Evolutionary conservation across 2,888 invertebrate species (phyloP).

Genomic region (Isotomurus palustris): DNA sequence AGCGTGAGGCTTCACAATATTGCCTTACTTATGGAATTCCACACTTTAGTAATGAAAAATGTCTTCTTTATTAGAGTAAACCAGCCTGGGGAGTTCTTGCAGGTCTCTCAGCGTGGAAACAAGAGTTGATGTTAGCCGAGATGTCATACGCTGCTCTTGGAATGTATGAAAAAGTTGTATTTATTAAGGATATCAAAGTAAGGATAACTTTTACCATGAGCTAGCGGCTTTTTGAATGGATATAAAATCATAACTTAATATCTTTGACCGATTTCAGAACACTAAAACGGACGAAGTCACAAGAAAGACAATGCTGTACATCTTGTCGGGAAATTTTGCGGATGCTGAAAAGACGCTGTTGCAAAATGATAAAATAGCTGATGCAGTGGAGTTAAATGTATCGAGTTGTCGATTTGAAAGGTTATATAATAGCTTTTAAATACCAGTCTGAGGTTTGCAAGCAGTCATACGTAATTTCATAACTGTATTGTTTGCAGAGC

Average conservation of each 20-base stretch:
- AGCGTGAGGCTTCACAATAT: slow-evolving; percentile 52
- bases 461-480: neutral
- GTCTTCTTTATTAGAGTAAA: slow-evolving; percentile 43
- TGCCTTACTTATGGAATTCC: neutral
- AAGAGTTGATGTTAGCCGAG: slow-evolving; percentile 84
- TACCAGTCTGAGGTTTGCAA: neutral
- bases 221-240: neutral
- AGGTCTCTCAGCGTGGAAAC: slow-evolving; percentile 79
- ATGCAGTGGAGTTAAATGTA: slow-evolving; percentile 68
- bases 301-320: slow-evolving; percentile 63
- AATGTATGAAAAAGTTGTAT: slow-evolving; percentile 79
- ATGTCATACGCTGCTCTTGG: slow-evolving; percentile 90
- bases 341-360: slow-evolving; percentile 69
- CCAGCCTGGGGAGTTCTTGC: slow-evolving; percentile 91
- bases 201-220: too few relatives aligned
- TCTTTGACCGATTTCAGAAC: neutral
- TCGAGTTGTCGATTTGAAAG: slow-evolving; percentile 70
- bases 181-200: slow-evolving; percentile 76
- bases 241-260: neutral
- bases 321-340: slow-evolving; percentile 63
- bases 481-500: slow-evolving; percentile 61
- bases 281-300: slow-evolving; percentile 52
- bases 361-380: slow-evolving; percentile 62
- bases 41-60: neutral
- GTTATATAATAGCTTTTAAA: slow-evolving; percentile 50